Evolutionary conservation across 2,888 invertebrate genomes (phyloP), one percentile per base, ranked within the genome.

Genomic region (Drosophila neoperkinsi): DNA sequence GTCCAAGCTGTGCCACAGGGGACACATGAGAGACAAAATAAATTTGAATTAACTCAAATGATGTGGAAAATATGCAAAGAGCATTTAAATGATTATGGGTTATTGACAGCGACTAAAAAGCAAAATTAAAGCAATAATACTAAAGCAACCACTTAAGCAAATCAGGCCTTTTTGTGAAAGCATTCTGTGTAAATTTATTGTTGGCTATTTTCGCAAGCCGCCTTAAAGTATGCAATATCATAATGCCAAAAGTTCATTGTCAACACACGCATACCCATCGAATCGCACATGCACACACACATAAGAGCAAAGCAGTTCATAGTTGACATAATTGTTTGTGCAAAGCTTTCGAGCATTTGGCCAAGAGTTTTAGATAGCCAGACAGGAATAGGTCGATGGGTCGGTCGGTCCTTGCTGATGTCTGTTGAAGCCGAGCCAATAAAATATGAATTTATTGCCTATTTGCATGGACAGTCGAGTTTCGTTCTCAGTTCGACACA

Each of bases 391-490:
- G 60, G 70, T 52, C 46, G 53, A 49, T 51, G 53, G 51, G 30
- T 61, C 51, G 43, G 41, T 34, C 34, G n/a, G 30, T 33, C 60
- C 58, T 51, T 74, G 78, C 61, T 52, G 61, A 71, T 76, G 76
- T 59, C 72, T 66, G 69, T 62, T 66, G 52, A 49, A 46, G 72
- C 70, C 77, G 81, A 83, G 74, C 69, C 88, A 85, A 88, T 85
- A 85, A 86, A 85, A 88, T 85, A 85, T 86, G 74, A 84, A 84
- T 85, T 85, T 88, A 85, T 86, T 82, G 84, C 78, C 84, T 86
- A 85, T 85, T 88, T 85, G 82, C 86, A 66, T 88, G 84, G 78
- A 67, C 60, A 81, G 66, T 66, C 70, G 58, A 72, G 79, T 55
- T 13, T 25, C 16, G 33, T 52, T 34, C 51, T 59, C 59, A 25